Conservation (phyloP, 1,140 invertebrate genomes). For the Zaprionus nigranus region DNA sequence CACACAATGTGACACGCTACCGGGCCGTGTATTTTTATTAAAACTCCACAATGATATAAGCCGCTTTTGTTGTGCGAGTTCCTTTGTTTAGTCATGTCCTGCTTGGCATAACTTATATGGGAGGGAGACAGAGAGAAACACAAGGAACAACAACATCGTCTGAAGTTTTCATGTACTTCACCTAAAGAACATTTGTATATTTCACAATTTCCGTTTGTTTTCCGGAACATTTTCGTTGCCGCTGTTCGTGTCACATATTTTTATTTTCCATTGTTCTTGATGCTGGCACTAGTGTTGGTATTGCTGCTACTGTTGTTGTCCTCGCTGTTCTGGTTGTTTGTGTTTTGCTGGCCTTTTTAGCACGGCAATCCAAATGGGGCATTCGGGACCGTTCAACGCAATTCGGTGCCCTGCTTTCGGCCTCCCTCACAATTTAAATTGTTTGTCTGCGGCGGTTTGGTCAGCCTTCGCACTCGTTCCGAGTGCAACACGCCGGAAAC, state of each 20-base stretch:
- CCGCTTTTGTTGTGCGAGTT: conserved; percentile 34
- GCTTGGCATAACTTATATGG: conserved; percentile 18
- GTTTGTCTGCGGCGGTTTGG: conserved; percentile 69
- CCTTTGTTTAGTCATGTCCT: conserved; percentile 26
- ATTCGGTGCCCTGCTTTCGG: conserved; percentile 52
- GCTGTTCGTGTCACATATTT: conserved; percentile 78
- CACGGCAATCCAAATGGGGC: conserved; percentile 60
- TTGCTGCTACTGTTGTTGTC: conserved; percentile 18
- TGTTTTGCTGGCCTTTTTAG: conserved; percentile 64
- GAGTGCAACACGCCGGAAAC: conserved; percentile 69
- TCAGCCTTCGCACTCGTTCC: conserved; percentile 42
- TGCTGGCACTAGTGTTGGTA: conserved; percentile 42
- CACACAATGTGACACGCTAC: conserved; percentile 53
- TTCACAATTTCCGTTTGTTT: conserved; percentile 78
- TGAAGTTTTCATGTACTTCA: conserved; percentile 63
- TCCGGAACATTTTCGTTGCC: conserved; percentile 75
- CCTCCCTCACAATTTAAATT: conserved; percentile 69
- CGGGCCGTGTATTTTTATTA: conserved; percentile 65
- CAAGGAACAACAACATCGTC: not conserved
- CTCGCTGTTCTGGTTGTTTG: conserved; percentile 40
- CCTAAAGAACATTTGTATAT: conserved; percentile 80
- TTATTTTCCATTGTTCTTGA: conserved; percentile 48
- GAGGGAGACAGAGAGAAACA: not conserved
- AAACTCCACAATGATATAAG: conserved; percentile 56
- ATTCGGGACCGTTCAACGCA: conserved; percentile 80